Base-by-base conservation (phyloP, 2,888 invertebrate species). In the Zhuqinia jingwanae region DNA sequence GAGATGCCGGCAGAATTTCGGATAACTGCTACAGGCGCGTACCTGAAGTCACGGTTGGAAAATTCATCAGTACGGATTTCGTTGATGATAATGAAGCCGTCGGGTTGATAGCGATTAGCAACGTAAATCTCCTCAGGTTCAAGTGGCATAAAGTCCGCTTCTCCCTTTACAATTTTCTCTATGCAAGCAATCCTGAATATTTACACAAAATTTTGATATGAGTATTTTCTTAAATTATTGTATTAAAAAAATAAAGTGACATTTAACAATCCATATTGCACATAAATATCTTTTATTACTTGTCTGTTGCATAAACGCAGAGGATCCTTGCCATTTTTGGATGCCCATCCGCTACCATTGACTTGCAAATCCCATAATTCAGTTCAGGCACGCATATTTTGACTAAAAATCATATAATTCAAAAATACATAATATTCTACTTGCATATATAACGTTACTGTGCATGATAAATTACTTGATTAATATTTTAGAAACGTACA, bases 21-120 rank as follows among this genome's bases (percentile, higher is more conserved):
- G 0, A 96, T 95, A 75, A 97, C 94, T 0, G 96, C 96, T 0
- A 95, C 94, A 94, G 92, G 89, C 56, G 88, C 89, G 58, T 90
- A 90, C 5, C 87, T 75, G 25, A 80, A 89, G 58, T 88, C 88
- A 8, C 88, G 85, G 0, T 76, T 42, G 5, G 73, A 56, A 73
- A 81, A 87, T 13, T 89, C 90, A 5, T 22, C 53, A 2, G 88
- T 65, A 0, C 90, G 81, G 20, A 90, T 81, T 85, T 90, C 90
- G 30, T 80, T 81, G 3, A 89, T 70, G 22, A 90, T 86, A 10
- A 36, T 36, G 56, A 90, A 90, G 2, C 86, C 88, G n/a, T 80
- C 65, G 27, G 76, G 60, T 25, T 85, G 65, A 27, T 84, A 90
- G 11, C 85, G 73, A 53, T 87, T 83, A 27, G 90, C 90, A 5